Evolutionary conservation across 2,113 vertebrate genomes (phyloP).

Genomic region (Camelus dromedarius): DNA sequence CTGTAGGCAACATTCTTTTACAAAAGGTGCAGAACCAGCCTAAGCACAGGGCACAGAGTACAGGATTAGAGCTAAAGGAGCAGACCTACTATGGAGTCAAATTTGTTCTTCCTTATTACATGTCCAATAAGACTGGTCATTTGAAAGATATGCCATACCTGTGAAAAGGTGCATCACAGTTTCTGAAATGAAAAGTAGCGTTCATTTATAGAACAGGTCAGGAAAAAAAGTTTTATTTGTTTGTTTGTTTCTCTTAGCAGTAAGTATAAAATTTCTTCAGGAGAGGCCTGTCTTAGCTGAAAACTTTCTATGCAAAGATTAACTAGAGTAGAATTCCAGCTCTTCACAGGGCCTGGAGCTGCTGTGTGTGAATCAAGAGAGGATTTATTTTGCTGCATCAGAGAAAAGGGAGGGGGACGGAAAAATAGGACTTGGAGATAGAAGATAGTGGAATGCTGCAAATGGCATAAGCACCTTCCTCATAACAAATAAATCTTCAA

Average conservation of each 20-base stretch:
- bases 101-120: no score
- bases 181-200: neutral
- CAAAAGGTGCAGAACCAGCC: no score
- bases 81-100: no score
- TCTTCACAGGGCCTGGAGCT: neutral
- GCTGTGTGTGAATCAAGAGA: neutral
- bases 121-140: neutral
- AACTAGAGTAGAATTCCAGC: neutral
- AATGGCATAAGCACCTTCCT: neutral
- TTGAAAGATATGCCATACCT: neutral
- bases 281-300: neutral
- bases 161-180: neutral
- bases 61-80: no score
- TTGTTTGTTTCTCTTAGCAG: neutral
- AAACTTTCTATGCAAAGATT: neutral
- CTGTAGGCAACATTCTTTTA: no score
- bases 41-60: no score
- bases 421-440: neutral
- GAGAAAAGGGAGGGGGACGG: neutral
- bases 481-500: neutral
- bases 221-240: neutral
- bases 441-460: neutral
- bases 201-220: neutral
- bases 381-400: neutral
- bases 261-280: neutral